Conservation (phyloP, 1,140 invertebrate species). For the Marisa cornuarietis region DNA sequence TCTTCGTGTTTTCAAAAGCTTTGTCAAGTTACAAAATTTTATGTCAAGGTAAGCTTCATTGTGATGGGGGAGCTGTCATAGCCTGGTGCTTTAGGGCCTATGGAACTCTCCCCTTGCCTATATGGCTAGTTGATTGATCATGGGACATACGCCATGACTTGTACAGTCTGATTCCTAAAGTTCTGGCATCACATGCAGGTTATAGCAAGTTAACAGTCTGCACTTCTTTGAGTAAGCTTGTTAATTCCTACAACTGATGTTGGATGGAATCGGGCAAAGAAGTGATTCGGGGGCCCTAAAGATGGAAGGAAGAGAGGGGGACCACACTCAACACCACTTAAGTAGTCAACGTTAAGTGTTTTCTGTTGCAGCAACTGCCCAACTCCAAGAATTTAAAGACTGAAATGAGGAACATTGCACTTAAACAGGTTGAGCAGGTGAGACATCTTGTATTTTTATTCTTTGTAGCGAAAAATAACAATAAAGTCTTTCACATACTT, state of each 20-base stretch:
- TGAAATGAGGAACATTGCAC: constrained; percentile 41
- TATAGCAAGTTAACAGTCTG: background rate
- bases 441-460: too few species aligned
- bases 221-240: background rate
- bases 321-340: too few species aligned
- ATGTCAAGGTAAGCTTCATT: constrained; percentile 37
- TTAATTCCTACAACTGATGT: background rate
- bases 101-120: too few species aligned
- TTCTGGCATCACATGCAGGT: background rate
- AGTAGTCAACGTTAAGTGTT: background rate
- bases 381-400: constrained; percentile 33
- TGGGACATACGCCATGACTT: too few species aligned
- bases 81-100: too few species aligned
- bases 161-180: too few species aligned
- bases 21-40: constrained; percentile 43
- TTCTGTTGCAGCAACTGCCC: constrained; percentile 34
- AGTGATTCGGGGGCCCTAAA: too few species aligned
- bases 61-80: background rate
- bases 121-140: too few species aligned
- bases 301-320: too few species aligned
- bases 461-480: too few species aligned
- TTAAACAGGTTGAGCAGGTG: constrained; percentile 38
- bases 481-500: too few species aligned
- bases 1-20: constrained; percentile 38
- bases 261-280: background rate